Evolutionary conservation across 2,888 invertebrate genomes (phyloP).

Genomic region (Opisthograptis luteolata): DNA sequence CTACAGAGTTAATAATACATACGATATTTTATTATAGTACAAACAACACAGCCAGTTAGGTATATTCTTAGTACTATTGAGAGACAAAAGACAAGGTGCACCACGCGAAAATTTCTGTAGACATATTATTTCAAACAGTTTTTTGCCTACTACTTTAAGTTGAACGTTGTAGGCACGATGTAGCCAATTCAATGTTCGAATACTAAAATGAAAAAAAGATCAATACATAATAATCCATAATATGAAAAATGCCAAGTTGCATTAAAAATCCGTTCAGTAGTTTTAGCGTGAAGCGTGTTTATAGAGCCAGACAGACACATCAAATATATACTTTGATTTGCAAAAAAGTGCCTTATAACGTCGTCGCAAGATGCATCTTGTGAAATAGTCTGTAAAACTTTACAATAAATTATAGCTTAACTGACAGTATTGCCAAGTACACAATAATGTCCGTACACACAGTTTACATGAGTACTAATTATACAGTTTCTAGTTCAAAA

Average conservation of each 20-base stretch:
- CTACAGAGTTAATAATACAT: conserved; percentile 25
- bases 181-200: too few species aligned
- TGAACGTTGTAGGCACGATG: neutral
- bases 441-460: conserved; percentile 5
- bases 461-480: conserved; percentile 1
- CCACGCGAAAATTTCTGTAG: neutral
- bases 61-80: conserved; percentile 8
- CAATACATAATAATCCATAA: too few species aligned
- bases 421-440: conserved; percentile 19
- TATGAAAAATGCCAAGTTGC: too few species aligned
- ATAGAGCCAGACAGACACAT: too few species aligned
- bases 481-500: conserved; percentile 15
- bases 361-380: neutral
- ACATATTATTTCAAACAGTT: neutral
- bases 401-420: conserved; percentile 6
- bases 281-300: too few species aligned
- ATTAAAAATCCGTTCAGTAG: too few species aligned
- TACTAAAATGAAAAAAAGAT: too few species aligned
- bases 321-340: too few species aligned
- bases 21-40: conserved; percentile 12
- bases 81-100: neutral
- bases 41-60: conserved; percentile 25
- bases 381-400: conserved; percentile 1
- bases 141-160: neutral
- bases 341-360: neutral